Evolutionary conservation across 2,113 vertebrate species (phyloP), one percentile per base, ranked within the genome.

Genomic region (Thoracochromis brauschi): DNA sequence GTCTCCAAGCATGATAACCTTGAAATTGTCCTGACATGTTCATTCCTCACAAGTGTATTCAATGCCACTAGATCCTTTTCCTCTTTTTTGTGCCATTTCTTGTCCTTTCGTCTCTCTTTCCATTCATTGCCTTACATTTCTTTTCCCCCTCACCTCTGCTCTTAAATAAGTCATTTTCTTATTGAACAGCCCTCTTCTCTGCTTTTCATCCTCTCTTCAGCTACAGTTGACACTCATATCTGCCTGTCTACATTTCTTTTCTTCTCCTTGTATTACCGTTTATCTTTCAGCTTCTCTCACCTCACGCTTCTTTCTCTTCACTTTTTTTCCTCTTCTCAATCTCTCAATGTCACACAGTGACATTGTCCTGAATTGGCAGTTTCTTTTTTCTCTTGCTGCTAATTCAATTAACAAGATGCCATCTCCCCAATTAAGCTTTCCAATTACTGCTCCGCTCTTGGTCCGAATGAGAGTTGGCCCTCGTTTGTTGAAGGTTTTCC

Each of bases 391-490:
- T 88, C 53, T 87, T 65, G 91, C 91, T 93, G 91, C 86, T 96
- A 96, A 96, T 96, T 97, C 90, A 96, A 96, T 96, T 96, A 96
- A 95, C 93, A 87, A 93, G 95, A 96, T 97, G 94, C 89, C 95
- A 96, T 96, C 94, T 96, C 93, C 86, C 49, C 94, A 95, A 94
- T 95, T 94, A 94, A 85, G 91, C 92, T 93, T 95, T 95, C 91
- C 93, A 95, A 96, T 96, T 96, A 95, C 87, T 45, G 87, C 90
- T 57, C 58, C 78, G 16, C 88, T 85, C 90, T 85, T 54, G 21
- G 88, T 91, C 89, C 86, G 68, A 91, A 91, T 90, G 92, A 95
- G 86, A 86, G 85, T 17, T 31, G 88, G 75, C 55, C 47, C 57
- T 49, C 60, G n/a, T 79, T 87, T 82, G 83, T 45, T 80, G 85